A percentile compares a stretch with the other conserved stretches of the same genome.
Conservation (phyloP, 2,888 invertebrate genomes). For the Rhamphomyia laevipes region DNA sequence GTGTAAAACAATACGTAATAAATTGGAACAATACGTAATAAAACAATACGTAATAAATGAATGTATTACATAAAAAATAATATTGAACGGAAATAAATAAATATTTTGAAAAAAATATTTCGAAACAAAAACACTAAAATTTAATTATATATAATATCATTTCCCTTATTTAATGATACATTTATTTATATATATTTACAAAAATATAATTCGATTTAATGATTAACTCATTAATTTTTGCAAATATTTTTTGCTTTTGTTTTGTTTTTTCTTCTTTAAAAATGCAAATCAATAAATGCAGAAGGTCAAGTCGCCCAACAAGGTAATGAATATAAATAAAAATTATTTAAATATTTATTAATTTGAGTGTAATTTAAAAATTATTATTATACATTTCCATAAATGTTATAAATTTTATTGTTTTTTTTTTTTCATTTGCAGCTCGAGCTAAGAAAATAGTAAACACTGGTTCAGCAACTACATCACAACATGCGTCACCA, state of each 20-base stretch:
- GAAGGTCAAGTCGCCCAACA: constrained; percentile 53
- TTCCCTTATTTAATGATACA: no score
- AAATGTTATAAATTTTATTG: not conserved
- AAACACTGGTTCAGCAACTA: constrained; percentile 27
- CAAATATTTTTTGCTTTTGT: not conserved
- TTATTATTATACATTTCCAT: not conserved
- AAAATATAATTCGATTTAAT: no score
- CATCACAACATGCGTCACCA: constrained; percentile 37
- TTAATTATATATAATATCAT: no score
- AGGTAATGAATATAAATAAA: constrained; percentile 39
- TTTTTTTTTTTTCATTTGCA: constrained; percentile 22
- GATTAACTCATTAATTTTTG: not conserved
- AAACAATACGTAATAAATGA: no score
- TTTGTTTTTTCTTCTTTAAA: not conserved
- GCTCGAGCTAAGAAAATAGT: constrained; percentile 56
- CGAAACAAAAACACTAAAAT: no score
- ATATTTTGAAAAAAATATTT: no score
- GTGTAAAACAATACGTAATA: no score
- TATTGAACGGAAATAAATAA: no score
- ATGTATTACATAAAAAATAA: no score
- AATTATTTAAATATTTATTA: constrained; percentile 1
- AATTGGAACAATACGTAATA: no score
- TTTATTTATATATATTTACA: no score
- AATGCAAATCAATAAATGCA: constrained; percentile 25
- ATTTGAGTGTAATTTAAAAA: not conserved